Base-by-base conservation (phyloP, 2,888 invertebrate genomes). In the Tetragonula carbonaria region DNA sequence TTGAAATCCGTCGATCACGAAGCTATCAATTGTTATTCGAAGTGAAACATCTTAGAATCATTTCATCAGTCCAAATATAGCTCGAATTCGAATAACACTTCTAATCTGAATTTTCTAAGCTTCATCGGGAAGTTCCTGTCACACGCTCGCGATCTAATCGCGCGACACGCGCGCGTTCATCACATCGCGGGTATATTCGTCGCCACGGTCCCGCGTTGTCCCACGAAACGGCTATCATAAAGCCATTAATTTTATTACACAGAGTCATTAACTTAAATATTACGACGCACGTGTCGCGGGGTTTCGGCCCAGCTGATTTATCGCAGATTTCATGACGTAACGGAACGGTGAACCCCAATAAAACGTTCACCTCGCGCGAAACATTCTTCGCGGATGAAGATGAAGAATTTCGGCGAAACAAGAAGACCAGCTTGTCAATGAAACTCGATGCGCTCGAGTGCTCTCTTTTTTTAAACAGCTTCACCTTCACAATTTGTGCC, bases 181-280 rank as follows among this genome's bases (percentile, higher is more conserved):
- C 78, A 45, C 78, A 51, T 51, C 74, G 51, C 50, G 72, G n/a
- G 59, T 28, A 68, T 66, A 28, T 28, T 28, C 28, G 28, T 23
- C 53, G 18, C 23, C 59, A 74, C 79, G 74, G 63, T 82, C 83
- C 72, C 76, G 74, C 45, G 85, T 82, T 87, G 90, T 89, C 91
- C 90, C 88, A 87, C 90, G 91, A 38, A 90, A 92, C 89, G 90
- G 92, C 93, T 93, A 93, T 94, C 93, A 92, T 93, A 92, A 94
- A 94, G 93, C 94, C 92, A 94, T 94, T 94, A 94, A 94, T 92
- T 94, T 94, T 94, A 94, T 94, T 94, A 93, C 93, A 93, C 92
- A 89, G 90, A 92, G 93, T 93, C 92, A 94, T 94, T 94, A 94
- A 94, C 93, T 94, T 93, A 93, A 94, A 93, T 94, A 94, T 94